A percentile compares a stretch with the other conserved stretches of the same genome.
These are phyloP conservation scores for Serripes groenlandicus DNA, from an alignment of 2,888 invertebrate genomes.

Conservation along the genomic window DNA sequence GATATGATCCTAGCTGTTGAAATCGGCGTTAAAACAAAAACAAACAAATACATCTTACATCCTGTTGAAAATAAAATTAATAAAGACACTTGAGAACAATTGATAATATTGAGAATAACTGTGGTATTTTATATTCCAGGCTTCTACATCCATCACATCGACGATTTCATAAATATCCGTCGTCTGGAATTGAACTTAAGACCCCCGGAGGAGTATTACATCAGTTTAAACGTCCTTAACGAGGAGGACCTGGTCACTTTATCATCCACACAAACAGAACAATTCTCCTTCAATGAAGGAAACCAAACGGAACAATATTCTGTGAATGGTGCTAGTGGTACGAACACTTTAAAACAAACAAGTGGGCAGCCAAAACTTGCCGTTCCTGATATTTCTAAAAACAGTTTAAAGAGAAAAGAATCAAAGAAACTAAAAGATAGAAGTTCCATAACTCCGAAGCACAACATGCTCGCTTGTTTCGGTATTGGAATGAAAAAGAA, in stretches of 20 bases:
- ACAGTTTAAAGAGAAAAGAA: slow-evolving; percentile 57
- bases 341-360: background rate
- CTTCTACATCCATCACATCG: slow-evolving; percentile 63
- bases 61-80: too few relatives aligned
- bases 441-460: slow-evolving; percentile 47
- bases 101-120: too few relatives aligned
- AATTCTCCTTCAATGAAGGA: slow-evolving; percentile 6
- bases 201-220: slow-evolving; percentile 62
- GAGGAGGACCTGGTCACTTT: background rate
- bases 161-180: slow-evolving; percentile 48
- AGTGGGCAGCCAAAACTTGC: slow-evolving; percentile 23
- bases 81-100: too few relatives aligned
- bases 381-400: slow-evolving; percentile 56
- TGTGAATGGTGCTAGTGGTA: background rate
- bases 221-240: slow-evolving; percentile 28
- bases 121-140: slow-evolving; percentile 40
- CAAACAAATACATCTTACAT: too few relatives aligned
- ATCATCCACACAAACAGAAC: background rate
- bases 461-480: slow-evolving; percentile 55
- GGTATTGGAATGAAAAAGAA: slow-evolving; percentile 35
- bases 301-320: background rate
- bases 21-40: too few relatives aligned
- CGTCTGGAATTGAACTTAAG: slow-evolving; percentile 58
- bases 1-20: too few relatives aligned
- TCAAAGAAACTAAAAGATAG: slow-evolving; percentile 59